Conservation (phyloP, 2,888 invertebrate species). For the Epinotia demarniana region DNA sequence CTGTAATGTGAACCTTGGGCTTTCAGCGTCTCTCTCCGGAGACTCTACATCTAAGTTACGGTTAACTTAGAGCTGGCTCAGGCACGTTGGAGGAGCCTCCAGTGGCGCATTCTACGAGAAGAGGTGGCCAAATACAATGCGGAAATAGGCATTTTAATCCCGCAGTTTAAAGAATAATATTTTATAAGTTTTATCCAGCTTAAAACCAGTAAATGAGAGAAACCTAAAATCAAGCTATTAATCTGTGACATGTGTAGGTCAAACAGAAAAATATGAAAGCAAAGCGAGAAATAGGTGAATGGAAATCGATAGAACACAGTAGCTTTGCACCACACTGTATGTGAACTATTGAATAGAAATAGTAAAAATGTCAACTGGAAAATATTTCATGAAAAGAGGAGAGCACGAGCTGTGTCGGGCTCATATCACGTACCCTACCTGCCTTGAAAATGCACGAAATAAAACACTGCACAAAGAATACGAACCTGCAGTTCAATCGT, state of each 20-base stretch:
- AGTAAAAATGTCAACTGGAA: conserved; percentile 69
- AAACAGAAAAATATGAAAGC: conserved; percentile 1
- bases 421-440: conserved; percentile 68
- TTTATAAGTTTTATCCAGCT: too few species aligned
- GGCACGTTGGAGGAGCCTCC: conserved; percentile 68
- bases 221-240: too few species aligned
- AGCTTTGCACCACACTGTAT: conserved; percentile 36
- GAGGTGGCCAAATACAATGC: conserved; percentile 52
- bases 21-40: conserved; percentile 61
- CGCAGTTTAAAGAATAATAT: background rate
- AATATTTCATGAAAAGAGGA: conserved; percentile 73
- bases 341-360: conserved; percentile 61
- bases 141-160: background rate
- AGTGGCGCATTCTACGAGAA: conserved; percentile 63
- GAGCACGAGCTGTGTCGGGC: conserved; percentile 56
- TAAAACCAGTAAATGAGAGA: too few species aligned
- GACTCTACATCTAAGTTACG: conserved; percentile 74
- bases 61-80: conserved; percentile 70
- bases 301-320: conserved; percentile 32
- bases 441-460: conserved; percentile 73
- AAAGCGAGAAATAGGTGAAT: conserved; percentile 15
- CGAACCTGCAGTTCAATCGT: conserved; percentile 68
- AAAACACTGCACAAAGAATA: conserved; percentile 74
- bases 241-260: background rate
- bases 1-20: conserved; percentile 64